These are phyloP conservation scores for Andrena flavipes DNA, from an alignment of 2,888 invertebrate genomes.

Conservation along the genomic window DNA sequence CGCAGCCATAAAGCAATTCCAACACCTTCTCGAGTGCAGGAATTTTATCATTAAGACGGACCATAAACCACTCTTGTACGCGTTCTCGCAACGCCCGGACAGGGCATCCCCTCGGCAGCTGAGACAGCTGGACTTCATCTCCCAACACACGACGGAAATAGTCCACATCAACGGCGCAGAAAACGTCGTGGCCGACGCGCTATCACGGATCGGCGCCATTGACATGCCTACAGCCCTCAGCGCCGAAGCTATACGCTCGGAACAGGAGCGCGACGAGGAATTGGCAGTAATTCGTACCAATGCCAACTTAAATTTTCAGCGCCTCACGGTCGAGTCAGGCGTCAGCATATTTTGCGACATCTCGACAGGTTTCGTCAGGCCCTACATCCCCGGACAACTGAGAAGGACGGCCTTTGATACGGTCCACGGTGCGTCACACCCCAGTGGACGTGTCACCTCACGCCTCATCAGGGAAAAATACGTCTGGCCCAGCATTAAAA, in stretches of 20 bases:
- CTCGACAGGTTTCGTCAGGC: too few species aligned
- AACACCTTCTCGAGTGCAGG: neutral
- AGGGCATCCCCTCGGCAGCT: neutral
- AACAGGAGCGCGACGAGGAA: too few species aligned
- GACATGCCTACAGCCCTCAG: neutral
- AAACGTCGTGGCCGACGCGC: neutral
- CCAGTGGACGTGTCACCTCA: constrained; percentile 1
- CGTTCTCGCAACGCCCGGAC: neutral
- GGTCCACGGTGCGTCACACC: neutral
- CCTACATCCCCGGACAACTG: too few species aligned
- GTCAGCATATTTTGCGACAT: too few species aligned
- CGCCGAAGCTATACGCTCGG: too few species aligned
- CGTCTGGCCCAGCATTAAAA: constrained; percentile 9
- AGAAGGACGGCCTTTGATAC: too few species aligned
- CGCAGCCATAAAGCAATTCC: neutral
- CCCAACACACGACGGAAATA: neutral
- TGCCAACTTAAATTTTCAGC: too few species aligned
- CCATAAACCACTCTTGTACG: neutral
- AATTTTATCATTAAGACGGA: neutral
- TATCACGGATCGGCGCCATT: neutral
- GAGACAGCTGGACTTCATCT: neutral
- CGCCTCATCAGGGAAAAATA: neutral
- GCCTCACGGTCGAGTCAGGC: too few species aligned
- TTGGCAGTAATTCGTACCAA: too few species aligned
- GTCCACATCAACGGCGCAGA: neutral